Conservation (phyloP, 2,113 vertebrate species). For the Hippocampus guttulatus region DNA sequence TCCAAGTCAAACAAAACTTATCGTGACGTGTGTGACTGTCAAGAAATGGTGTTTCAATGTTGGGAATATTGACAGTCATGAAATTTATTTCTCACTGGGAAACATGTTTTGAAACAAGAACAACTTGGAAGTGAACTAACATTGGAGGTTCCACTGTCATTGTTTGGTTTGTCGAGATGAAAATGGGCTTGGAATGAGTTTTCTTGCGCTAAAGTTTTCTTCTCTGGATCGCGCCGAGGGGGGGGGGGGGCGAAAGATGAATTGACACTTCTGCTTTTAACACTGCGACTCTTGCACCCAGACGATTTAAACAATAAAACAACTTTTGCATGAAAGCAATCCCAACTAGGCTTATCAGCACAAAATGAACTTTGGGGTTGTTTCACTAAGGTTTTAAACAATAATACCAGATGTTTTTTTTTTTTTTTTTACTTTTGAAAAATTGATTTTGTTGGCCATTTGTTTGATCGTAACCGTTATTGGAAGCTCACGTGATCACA, state of each 20-base stretch:
- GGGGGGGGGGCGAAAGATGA: slow-evolving; percentile 19
- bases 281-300: slow-evolving; percentile 48
- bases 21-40: too few relatives aligned
- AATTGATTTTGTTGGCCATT: slow-evolving; percentile 51
- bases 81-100: too few relatives aligned
- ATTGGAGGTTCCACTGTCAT: slow-evolving; percentile 10
- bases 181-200: slow-evolving; percentile 46
- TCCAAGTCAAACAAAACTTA: too few relatives aligned
- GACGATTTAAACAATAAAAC: slow-evolving; percentile 11
- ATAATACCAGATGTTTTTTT: slow-evolving; percentile 55
- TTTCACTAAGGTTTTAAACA: slow-evolving; percentile 48
- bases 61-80: slow-evolving; percentile 14
- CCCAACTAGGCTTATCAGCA: slow-evolving; percentile 41
- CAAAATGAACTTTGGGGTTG: slow-evolving; percentile 41
- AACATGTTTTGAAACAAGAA: too few relatives aligned
- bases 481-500: too few relatives aligned
- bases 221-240: slow-evolving; percentile 40
- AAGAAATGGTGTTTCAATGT: not conserved
- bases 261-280: slow-evolving; percentile 56
- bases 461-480: slow-evolving; percentile 60
- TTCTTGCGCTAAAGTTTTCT: slow-evolving; percentile 53
- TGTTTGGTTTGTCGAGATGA: slow-evolving; percentile 14
- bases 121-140: too few relatives aligned
- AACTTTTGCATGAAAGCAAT: slow-evolving; percentile 62
- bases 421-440: slow-evolving; percentile 50